Conservation (phyloP, 2,113 vertebrate species). For the Lutjanus erythropterus region DNA sequence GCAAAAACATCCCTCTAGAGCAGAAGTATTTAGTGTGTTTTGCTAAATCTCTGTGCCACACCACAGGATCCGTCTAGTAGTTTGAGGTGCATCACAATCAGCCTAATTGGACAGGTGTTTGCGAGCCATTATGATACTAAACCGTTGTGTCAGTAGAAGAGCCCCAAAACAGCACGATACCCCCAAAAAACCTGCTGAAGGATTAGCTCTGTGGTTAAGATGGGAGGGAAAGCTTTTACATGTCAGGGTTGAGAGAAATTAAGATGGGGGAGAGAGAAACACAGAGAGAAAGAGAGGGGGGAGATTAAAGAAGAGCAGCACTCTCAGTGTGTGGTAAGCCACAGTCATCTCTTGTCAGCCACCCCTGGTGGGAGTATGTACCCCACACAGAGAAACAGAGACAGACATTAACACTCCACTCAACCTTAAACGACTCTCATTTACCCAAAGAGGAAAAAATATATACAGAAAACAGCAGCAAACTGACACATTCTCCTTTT, state of each 20-base stretch:
- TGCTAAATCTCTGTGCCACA: slow-evolving; percentile 72
- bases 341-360: slow-evolving; percentile 77
- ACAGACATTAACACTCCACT: slow-evolving; percentile 75
- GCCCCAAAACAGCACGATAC: slow-evolving; percentile 76
- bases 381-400: slow-evolving; percentile 76
- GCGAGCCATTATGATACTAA: slow-evolving; percentile 75
- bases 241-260: slow-evolving; percentile 78
- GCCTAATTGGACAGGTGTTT: slow-evolving; percentile 83
- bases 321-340: slow-evolving; percentile 79
- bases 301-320: slow-evolving; percentile 78
- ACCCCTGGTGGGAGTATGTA: slow-evolving; percentile 67
- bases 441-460: slow-evolving; percentile 39
- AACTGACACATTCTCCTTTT: slow-evolving; percentile 10
- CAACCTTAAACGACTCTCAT: slow-evolving; percentile 59
- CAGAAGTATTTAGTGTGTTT: slow-evolving; percentile 68
- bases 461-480: slow-evolving; percentile 30
- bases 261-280: slow-evolving; percentile 65
- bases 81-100: slow-evolving; percentile 80
- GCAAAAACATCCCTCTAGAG: slow-evolving; percentile 67
- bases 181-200: slow-evolving; percentile 66
- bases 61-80: slow-evolving; percentile 71
- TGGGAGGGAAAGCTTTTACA: slow-evolving; percentile 64
- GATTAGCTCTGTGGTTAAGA: slow-evolving; percentile 73
- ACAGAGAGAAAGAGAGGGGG: slow-evolving; percentile 54
- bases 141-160: slow-evolving; percentile 73